A percentile compares a stretch with the other conserved stretches of the same genome.
Conservation (phyloP, 2,113 vertebrate species). For the Siphamia tubifer region DNA sequence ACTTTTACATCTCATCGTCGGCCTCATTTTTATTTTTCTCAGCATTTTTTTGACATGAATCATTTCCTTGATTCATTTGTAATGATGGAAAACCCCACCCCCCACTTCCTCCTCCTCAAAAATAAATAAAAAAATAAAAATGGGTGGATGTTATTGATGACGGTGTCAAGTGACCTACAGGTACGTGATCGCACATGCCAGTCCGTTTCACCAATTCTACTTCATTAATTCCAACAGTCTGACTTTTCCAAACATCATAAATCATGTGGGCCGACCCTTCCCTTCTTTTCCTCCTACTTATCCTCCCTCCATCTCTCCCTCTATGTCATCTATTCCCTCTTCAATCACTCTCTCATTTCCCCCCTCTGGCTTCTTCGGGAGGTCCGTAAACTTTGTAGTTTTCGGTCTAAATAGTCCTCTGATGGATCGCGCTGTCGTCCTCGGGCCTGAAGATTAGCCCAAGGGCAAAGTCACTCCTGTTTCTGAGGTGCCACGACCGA, state of each 20-base stretch:
- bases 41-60: too few relatives aligned
- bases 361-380: conserved; percentile 37
- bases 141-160: conserved; percentile 59
- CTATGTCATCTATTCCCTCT: conserved; percentile 43
- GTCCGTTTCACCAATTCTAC: conserved; percentile 58
- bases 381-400: conserved; percentile 57
- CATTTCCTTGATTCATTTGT: conserved; percentile 21
- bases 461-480: conserved; percentile 72
- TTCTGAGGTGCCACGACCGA: conserved; percentile 61
- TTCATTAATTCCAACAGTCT: conserved; percentile 67
- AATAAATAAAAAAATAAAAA: conserved; percentile 46
- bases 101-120: too few relatives aligned
- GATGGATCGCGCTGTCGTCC: conserved; percentile 75
- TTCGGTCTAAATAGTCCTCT: conserved; percentile 56
- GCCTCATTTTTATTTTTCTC: not conserved
- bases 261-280: conserved; percentile 64
- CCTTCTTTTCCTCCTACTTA: conserved; percentile 38
- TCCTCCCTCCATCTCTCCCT: conserved; percentile 55
- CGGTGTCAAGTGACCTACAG: conserved; percentile 46
- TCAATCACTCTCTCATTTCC: conserved; percentile 51
- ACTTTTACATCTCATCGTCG: conserved; percentile 14
- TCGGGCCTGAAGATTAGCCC: conserved; percentile 70
- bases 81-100: conserved; percentile 47
- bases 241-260: conserved; percentile 73
- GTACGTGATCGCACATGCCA: not conserved